phyloP scores from a whole-genome alignment of 2,113 vertebrate genomes.

The Cephalopterus ornatus region DNA sequence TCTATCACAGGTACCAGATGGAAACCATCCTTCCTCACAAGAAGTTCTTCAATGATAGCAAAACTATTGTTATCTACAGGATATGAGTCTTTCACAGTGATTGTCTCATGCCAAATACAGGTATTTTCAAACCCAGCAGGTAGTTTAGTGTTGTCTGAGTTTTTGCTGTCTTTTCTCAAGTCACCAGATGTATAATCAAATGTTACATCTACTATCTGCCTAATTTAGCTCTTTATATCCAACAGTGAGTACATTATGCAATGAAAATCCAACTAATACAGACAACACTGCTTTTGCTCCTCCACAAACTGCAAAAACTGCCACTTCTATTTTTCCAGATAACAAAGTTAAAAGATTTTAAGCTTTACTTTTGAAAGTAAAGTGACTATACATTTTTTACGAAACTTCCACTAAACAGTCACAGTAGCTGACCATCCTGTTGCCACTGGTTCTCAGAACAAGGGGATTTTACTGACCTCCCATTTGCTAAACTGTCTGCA shows the following conservation, averaged over 20 bases:
- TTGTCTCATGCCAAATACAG: neutral
- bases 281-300: neutral
- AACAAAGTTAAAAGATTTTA: neutral
- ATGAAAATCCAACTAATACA: accelerated
- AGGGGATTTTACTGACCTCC: neutral
- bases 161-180: neutral
- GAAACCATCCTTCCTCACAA: neutral
- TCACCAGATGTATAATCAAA: neutral
- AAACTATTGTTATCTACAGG: neutral
- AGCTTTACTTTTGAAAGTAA: neutral
- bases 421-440: neutral
- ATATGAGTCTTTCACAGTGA: neutral
- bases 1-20: neutral
- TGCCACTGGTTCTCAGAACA: neutral
- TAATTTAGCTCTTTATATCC: neutral
- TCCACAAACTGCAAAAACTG: neutral
- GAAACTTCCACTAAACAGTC: neutral
- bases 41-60: neutral
- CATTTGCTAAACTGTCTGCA: neutral
- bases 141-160: neutral
- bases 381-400: neutral
- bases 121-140: neutral
- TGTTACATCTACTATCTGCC: neutral
- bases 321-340: neutral
- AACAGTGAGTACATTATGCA: accelerated